Conservation (phyloP, 2,113 vertebrate genomes). For the Phalacrocorax brasilianus region DNA sequence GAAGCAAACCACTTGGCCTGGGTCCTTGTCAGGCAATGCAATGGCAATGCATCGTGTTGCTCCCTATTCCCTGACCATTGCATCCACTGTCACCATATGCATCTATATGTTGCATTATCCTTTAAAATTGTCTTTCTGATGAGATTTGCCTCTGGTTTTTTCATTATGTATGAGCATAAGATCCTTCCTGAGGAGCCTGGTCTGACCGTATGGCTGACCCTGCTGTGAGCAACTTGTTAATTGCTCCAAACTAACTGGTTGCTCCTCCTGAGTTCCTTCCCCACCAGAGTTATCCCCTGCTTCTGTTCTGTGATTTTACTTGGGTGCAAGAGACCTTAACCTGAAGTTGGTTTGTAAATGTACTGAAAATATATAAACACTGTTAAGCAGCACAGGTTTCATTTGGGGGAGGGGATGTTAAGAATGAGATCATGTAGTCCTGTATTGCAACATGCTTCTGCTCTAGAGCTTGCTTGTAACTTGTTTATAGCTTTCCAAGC, state of each 20-base stretch:
- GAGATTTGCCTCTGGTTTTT: background rate
- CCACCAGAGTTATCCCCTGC: background rate
- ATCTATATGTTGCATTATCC: rapidly evolving
- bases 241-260: no score
- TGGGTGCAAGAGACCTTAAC: background rate
- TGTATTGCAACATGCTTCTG: background rate
- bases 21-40: background rate
- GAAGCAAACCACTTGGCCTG: constrained; percentile 35
- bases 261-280: background rate
- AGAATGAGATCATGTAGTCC: background rate
- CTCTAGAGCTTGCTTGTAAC: background rate
- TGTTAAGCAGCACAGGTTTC: background rate
- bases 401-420: background rate
- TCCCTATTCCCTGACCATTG: rapidly evolving
- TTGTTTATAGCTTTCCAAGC: background rate
- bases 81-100: no score
- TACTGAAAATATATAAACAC: background rate
- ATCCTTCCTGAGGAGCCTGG: no score
- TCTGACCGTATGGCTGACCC: background rate
- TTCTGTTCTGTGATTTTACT: background rate
- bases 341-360: background rate
- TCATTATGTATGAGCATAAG: background rate
- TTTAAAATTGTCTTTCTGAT: background rate
- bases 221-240: background rate
- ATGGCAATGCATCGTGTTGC: rapidly evolving